Conservation (phyloP, 2,888 invertebrate species). For the Dynastes maya region DNA sequence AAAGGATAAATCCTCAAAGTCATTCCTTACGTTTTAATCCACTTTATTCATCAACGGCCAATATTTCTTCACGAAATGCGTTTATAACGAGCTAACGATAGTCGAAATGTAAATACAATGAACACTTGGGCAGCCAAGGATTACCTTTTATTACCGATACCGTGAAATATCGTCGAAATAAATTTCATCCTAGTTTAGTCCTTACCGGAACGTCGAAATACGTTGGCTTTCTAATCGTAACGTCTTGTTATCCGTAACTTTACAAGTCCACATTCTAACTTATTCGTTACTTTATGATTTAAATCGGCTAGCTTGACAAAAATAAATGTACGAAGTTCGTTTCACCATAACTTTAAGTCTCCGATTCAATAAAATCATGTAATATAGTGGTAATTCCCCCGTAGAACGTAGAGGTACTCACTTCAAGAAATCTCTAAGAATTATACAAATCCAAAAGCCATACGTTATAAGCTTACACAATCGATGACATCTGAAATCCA, state of each 20-base stretch:
- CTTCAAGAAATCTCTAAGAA: slow-evolving; percentile 46
- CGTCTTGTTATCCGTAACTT: slow-evolving; percentile 18
- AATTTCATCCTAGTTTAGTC: slow-evolving; percentile 34
- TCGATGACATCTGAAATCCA: slow-evolving; percentile 55
- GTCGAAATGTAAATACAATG: slow-evolving; percentile 18
- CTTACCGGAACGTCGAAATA: slow-evolving; percentile 5
- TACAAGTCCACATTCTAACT: slow-evolving; percentile 30
- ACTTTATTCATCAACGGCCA: slow-evolving; percentile 6
- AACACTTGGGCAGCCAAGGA: background rate
- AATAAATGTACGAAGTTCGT: slow-evolving; percentile 28
- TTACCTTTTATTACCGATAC: slow-evolving; percentile 19
- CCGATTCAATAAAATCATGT: slow-evolving; percentile 45
- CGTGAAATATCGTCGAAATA: slow-evolving; percentile 25
- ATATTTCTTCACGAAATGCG: slow-evolving; percentile 12
- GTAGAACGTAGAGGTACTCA: background rate
- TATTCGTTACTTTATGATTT: slow-evolving; percentile 43
- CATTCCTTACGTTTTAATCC: slow-evolving; percentile 21
- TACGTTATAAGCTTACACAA: slow-evolving; percentile 54
- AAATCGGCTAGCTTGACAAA: slow-evolving; percentile 38
- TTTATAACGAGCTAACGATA: slow-evolving; percentile 27
- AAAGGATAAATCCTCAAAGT: background rate
- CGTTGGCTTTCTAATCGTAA: slow-evolving; percentile 37
- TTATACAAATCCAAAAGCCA: slow-evolving; percentile 53
- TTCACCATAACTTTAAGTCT: slow-evolving; percentile 34
- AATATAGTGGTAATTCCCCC: slow-evolving; percentile 39